Conservation (phyloP, 2,888 invertebrate species). For the Cheilosia impressa region DNA sequence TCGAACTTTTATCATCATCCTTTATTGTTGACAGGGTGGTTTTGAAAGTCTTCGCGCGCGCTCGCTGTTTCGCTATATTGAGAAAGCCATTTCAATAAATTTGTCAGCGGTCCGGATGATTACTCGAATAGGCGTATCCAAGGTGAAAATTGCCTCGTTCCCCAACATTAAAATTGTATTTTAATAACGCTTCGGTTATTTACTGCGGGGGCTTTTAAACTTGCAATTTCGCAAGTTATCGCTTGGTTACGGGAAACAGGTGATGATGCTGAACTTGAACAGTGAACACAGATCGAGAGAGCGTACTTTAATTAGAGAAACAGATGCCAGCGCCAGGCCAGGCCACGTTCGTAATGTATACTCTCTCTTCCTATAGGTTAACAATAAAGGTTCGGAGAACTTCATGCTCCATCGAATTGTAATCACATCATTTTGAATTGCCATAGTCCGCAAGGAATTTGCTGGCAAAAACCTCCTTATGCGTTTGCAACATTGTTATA, state of each 20-base stretch:
- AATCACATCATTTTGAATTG: slow-evolving; percentile 73
- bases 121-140: slow-evolving; percentile 70
- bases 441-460: slow-evolving; percentile 34
- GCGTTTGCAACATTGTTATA: slow-evolving; percentile 59
- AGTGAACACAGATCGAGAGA: not conserved
- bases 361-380: slow-evolving; percentile 12
- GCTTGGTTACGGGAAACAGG: slow-evolving; percentile 18
- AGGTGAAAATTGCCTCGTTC: slow-evolving; percentile 74
- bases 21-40: slow-evolving; percentile 72
- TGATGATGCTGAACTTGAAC: slow-evolving; percentile 8
- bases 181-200: slow-evolving; percentile 69
- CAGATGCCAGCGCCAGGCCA: slow-evolving; percentile 44
- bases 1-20: slow-evolving; percentile 74
- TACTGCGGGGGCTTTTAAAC: slow-evolving; percentile 41
- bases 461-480: slow-evolving; percentile 47
- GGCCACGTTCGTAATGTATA: not conserved
- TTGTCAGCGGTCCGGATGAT: slow-evolving; percentile 69
- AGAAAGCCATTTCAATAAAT: slow-evolving; percentile 74
- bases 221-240: slow-evolving; percentile 46
- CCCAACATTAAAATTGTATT: slow-evolving; percentile 71
- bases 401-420: slow-evolving; percentile 72
- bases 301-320: slow-evolving; percentile 51
- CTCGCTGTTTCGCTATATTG: slow-evolving; percentile 52
- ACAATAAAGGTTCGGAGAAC: slow-evolving; percentile 47
- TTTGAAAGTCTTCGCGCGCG: slow-evolving; percentile 22